Base-by-base conservation (phyloP, 2,797 vertebrate genomes). In the Strix occidentalis region DNA sequence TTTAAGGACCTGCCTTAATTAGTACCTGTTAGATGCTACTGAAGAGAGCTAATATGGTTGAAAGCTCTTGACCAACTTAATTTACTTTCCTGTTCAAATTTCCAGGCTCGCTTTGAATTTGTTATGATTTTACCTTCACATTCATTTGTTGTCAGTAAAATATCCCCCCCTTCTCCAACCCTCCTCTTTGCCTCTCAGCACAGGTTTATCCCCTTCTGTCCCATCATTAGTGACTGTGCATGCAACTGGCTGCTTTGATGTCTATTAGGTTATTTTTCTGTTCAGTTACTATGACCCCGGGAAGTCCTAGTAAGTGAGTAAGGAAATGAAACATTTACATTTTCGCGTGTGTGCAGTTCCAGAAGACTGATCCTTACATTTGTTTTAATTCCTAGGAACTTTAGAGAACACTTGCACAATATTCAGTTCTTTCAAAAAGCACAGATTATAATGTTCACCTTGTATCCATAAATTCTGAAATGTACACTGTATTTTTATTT, bases 311-410 rank as follows among this genome's bases (percentile, higher is more conserved):
- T 39, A 94, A 78, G 51, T 35, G 33, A 87, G 48, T 39, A 91
- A 61, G 43, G 26, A 83, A 89, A 89, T 2, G 1, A 93, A 63
- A 51, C 13, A 41, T 75, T 70, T 46, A 35, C 6, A 58, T 70
- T 75, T 74, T 66, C 0, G 0, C n/a, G 31, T 11, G 9, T 41
- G 9, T 56, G 35, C 26, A 18, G 11, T 20, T 66, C 29, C 48
- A 65, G 50, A 81, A 75, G 35, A 82, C 26, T 19, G 39, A 68
- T 61, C 41, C 16, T 78, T 39, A 43, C 4, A 78, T 53, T 68
- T 5, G 2, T 7, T 57, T 79, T 75, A 1, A 11, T 61, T 91
- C 12, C 21, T 16, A 64, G 33, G 4, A 70, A 24, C n/a, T 83
- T 83, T 85, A 74, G 15, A 87, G 68, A 93, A 83, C 26, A 15